Percentiles rank a stretch among this genome's conserved stretches.
These are phyloP conservation scores for Saccopteryx bilineata DNA, from an alignment of 2,113 vertebrate genomes.

Conservation along the genomic window DNA sequence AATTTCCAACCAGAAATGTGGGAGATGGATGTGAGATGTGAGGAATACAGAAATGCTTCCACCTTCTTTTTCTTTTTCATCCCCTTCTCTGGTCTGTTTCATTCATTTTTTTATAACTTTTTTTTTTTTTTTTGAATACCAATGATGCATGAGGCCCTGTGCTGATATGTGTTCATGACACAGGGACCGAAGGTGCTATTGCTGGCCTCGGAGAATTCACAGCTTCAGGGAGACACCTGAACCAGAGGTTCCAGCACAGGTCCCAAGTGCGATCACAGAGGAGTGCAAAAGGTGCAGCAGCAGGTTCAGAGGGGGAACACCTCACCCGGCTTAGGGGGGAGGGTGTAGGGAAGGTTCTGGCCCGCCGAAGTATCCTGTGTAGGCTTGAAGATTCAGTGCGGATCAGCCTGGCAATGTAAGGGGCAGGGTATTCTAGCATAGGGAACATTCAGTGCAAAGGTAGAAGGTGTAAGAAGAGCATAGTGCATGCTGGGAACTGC, in stretches of 20 bases:
- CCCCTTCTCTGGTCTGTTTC: not conserved
- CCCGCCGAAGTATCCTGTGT: not conserved
- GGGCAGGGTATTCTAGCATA: not conserved
- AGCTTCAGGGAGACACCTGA: not conserved
- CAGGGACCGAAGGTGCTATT: not conserved
- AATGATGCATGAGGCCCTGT: not conserved
- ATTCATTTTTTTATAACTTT: constrained; percentile 11
- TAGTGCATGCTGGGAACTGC: not conserved
- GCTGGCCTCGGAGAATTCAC: constrained; percentile 24
- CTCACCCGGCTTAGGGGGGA: not conserved
- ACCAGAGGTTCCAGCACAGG: not conserved
- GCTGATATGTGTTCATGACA: not conserved
- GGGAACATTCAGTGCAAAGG: not conserved
- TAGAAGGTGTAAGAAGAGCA: not conserved
- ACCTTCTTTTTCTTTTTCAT: not conserved
- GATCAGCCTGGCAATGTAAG: not conserved
- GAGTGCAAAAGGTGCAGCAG: not conserved
- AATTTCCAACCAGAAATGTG: not conserved
- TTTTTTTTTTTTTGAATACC: not conserved
- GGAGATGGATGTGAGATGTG: not conserved
- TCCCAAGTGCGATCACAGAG: not conserved
- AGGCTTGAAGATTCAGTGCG: not conserved
- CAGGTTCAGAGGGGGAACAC: not conserved
- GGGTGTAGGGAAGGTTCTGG: not conserved
- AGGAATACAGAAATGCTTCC: not conserved